Base-by-base conservation (phyloP, 2,888 invertebrate species). In the Cerceris ruficornis region DNA sequence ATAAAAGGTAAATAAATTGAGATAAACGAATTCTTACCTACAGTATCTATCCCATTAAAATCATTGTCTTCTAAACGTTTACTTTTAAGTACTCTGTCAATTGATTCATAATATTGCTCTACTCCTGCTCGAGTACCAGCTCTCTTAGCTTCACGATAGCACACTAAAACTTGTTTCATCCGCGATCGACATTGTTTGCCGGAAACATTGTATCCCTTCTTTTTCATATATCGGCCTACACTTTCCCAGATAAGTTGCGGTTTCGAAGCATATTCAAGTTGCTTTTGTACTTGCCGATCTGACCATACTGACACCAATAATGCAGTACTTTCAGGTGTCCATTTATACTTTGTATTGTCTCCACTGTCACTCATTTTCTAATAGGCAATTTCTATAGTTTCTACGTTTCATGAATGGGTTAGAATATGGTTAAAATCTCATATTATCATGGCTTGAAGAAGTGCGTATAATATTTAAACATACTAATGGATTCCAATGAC, bases 201-300 rank as follows among this genome's bases (percentile, higher is more conserved):
- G 2, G 87, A 87, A 1, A 92, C 92, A 60, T 88, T 88, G 73
- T 92, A 92, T 0, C 92, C 92, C 57, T 92, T 92, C 68, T 91
- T 92, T 43, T 84, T 88, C 91, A 92, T 91, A 60, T 92, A 92
- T 11, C 88, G 87, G 0, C 91, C 91, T 7, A 92, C 85, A 64
- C 90, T 92, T 14, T 92, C 92, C 92, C 92, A 92, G 71, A 92
- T 90, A 8, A 91, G 78, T 57, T 91, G 92, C 2, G 91, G 91
- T 46, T 90, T 91, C 6, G 87, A 70, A 0, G 92, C 76, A 58
- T 89, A 90, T 11, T 90, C 89, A 7, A 92, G 81, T 68, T 92
- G 91, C 49, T 92, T 92, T 69, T 92, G 92, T 9, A 92, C 92
- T 69, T 92, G 92, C 46, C 86, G 89, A 66, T 92, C 92, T 0